Conservation (phyloP, 2,888 invertebrate genomes). For the Aspidiotus rigidus region DNA sequence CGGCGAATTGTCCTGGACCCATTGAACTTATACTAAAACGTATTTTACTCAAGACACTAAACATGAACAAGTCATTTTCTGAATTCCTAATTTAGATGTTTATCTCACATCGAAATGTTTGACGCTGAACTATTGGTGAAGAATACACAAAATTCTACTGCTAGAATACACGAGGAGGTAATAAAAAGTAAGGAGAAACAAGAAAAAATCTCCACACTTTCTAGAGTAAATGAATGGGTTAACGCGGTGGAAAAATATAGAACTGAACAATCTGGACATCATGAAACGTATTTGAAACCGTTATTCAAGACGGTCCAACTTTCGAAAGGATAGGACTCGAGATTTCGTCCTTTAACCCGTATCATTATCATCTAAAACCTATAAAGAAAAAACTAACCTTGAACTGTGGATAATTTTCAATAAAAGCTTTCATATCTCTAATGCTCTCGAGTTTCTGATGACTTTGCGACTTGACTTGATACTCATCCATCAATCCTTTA, state of each 20-base stretch:
- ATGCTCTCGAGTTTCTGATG: slow-evolving; percentile 97
- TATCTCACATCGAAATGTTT: neutral
- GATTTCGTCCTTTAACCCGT: too few relatives aligned
- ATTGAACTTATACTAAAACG: too few relatives aligned
- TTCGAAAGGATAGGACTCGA: too few relatives aligned
- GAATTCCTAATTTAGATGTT: neutral
- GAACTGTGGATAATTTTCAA: slow-evolving; percentile 96
- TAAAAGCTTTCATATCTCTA: slow-evolving; percentile 96
- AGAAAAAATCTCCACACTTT: too few relatives aligned
- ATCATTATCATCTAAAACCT: too few relatives aligned
- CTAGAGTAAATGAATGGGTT: too few relatives aligned
- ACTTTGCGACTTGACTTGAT: slow-evolving; percentile 88
- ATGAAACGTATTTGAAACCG: neutral
- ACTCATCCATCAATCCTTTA: slow-evolving; percentile 93
- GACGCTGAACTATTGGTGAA: neutral
- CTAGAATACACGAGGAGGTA: too few relatives aligned
- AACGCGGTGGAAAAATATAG: neutral
- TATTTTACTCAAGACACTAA: too few relatives aligned
- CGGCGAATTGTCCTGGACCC: too few relatives aligned
- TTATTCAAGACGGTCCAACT: too few relatives aligned
- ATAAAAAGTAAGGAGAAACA: too few relatives aligned
- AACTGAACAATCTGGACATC: neutral
- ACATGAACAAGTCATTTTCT: neutral
- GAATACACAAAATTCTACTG: too few relatives aligned
- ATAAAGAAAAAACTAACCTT: slow-evolving; percentile 49